These are phyloP conservation scores for Xiphorhynchus elegans DNA, from an alignment of 2,113 vertebrate species.

Conservation along the genomic window DNA sequence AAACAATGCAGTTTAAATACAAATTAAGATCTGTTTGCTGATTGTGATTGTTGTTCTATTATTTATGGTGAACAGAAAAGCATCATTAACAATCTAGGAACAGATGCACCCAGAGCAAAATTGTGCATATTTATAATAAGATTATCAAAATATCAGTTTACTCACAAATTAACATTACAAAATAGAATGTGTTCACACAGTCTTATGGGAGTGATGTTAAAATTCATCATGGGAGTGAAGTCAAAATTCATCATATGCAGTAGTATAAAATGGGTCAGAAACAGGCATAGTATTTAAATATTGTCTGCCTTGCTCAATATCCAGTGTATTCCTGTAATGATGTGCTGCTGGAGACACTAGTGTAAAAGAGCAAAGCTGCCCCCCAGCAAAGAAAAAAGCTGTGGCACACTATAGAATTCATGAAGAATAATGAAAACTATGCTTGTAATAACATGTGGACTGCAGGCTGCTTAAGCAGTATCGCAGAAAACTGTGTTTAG, in stretches of 20 bases:
- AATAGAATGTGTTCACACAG: neutral
- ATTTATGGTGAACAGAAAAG: slow-evolving; percentile 1
- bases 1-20: neutral
- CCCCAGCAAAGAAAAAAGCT: neutral
- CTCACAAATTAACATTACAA: neutral
- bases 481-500: neutral
- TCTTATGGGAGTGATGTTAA: neutral
- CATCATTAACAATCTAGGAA: slow-evolving; percentile 2
- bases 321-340: neutral
- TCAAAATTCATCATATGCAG: neutral
- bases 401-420: neutral
- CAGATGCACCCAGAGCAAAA: neutral
- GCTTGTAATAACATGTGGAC: neutral
- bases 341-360: neutral
- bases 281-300: neutral
- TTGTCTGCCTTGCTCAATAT: neutral
- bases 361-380: neutral
- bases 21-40: neutral
- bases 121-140: neutral
- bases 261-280: neutral
- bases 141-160: slow-evolving; percentile 22
- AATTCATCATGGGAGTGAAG: neutral
- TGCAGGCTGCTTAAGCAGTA: neutral
- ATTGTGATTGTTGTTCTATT: neutral
- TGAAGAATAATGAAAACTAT: neutral